Evolutionary conservation across 2,888 invertebrate genomes (phyloP), one percentile per base, ranked within the genome.

Genomic region (Orthosia cruda): DNA sequence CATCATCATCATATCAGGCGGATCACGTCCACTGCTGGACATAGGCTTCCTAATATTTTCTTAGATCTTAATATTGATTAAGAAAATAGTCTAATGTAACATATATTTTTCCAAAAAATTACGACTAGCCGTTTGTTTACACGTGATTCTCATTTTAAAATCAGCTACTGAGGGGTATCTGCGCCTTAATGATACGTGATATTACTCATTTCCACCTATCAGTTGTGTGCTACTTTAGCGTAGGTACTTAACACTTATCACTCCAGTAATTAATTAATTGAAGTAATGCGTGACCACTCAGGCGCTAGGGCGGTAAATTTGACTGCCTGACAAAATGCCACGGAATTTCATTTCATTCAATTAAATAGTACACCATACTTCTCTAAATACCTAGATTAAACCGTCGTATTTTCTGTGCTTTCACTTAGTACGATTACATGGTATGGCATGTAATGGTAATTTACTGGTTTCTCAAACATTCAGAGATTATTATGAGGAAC

Each of bases 211-310:
- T 26, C 20, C 23, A 59, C n/a, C 26, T 66, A 74, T 72, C 70
- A 74, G 47, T 15, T 2, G 50, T 45, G 68, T 58, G 50, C 62
- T 68, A 73, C 61, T 54, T 71, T 7, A 20, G 9, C 13, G 15
- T 11, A 63, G 63, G 18, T 26, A 40, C 40, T 1, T 15, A 23
- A 54, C 58, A 52, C 20, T 71, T 74, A 72, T 66, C 69, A 54
- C 26, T 20, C 23, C 20, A 52, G 49, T 71, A 61, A 54, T 72
- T 59, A 72, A 73, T 76, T 71, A 71, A 84, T 66, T 74, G 66
- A 81, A 67, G 23, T 12, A 32, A 54, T 40, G 61, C 40, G 71
- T 67, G 74, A 83, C 58, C 50, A n/a, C n/a, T n/a, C n/a, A 32
- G 59, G 20, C 52, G n/a, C 23, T 23, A 20, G 61, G 64, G 66